Conservation (phyloP, 2,888 invertebrate species). For the Melinopterus prodromus region DNA sequence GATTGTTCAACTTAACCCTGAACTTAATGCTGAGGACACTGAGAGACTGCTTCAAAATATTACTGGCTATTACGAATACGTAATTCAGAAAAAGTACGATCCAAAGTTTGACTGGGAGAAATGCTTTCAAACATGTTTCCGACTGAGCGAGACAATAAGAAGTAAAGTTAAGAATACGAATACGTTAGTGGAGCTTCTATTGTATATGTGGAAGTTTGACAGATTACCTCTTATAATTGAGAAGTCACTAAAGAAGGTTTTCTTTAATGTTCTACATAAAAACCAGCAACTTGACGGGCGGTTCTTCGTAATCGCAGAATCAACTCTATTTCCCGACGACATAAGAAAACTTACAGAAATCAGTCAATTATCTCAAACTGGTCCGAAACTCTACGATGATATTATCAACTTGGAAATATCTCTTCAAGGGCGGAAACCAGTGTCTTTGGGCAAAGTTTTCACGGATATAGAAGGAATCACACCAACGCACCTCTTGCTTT, state of each 20-base stretch:
- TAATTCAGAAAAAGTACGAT: neutral
- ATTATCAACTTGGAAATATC: neutral
- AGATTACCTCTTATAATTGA: neutral
- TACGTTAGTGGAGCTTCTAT: neutral
- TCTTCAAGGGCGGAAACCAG: neutral
- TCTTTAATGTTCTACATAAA: neutral
- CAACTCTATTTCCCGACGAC: neutral
- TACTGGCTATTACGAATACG: neutral
- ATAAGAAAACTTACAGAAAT: neutral
- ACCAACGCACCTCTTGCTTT: neutral
- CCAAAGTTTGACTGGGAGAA: neutral
- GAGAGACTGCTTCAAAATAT: neutral
- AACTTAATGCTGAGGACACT: neutral
- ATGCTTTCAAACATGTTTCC: neutral
- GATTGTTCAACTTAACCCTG: neutral
- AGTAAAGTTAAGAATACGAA: neutral
- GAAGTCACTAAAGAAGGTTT: neutral
- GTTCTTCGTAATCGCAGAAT: neutral
- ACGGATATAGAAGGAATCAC: neutral
- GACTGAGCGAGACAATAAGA: neutral
- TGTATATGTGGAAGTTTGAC: neutral
- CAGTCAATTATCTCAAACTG: neutral
- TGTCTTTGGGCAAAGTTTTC: neutral
- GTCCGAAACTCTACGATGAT: neutral
- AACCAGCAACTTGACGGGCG: neutral